Evolutionary conservation across 2,888 invertebrate species (phyloP).

Genomic region (Panzeria rudis): DNA sequence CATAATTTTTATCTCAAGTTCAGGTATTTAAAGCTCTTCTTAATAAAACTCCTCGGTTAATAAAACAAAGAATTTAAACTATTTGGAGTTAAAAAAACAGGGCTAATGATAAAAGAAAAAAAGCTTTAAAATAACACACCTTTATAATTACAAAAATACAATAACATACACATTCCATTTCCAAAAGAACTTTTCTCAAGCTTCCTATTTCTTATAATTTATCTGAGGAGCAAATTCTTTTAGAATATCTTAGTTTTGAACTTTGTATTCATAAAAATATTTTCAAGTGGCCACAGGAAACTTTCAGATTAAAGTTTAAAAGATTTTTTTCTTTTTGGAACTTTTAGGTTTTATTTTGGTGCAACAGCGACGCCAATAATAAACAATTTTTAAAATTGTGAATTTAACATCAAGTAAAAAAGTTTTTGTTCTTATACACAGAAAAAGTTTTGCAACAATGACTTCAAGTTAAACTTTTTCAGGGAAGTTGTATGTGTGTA

Average conservation of each 20-base stretch:
- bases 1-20: too few species aligned
- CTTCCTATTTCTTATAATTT: not conserved
- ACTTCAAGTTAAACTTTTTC: slow-evolving; percentile 23
- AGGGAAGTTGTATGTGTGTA: not conserved
- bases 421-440: not conserved
- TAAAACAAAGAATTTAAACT: too few species aligned
- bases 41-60: too few species aligned
- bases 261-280: slow-evolving; percentile 40
- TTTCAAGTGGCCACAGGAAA: slow-evolving; percentile 56
- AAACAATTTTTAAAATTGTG: slow-evolving; percentile 47
- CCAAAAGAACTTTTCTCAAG: not conserved
- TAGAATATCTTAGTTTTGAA: slow-evolving; percentile 12
- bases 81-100: too few species aligned
- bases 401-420: slow-evolving; percentile 25
- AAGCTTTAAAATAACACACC: too few species aligned
- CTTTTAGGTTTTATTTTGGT: not conserved
- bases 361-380: slow-evolving; percentile 35
- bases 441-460: slow-evolving; percentile 38
- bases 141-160: too few species aligned
- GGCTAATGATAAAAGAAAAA: too few species aligned
- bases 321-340: slow-evolving; percentile 23
- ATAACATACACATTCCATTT: not conserved
- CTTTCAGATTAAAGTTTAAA: slow-evolving; percentile 42
- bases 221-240: not conserved
- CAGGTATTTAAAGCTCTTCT: too few species aligned